Evolutionary conservation across 2,797 vertebrate species (phyloP).

Genomic region (Alauda arvensis): DNA sequence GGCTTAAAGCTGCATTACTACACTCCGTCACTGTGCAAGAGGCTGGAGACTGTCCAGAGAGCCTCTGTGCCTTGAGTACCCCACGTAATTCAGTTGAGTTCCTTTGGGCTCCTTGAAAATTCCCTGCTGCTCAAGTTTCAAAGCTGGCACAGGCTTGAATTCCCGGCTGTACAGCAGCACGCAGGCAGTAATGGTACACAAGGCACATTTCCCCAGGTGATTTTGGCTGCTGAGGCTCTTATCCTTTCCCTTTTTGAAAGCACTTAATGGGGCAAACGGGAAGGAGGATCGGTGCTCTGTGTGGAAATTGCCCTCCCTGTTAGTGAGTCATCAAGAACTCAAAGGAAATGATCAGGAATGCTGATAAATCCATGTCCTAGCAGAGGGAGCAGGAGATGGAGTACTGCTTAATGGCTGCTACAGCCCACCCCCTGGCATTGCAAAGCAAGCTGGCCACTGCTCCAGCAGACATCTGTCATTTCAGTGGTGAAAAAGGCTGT

Average conservation of each 20-base stretch:
- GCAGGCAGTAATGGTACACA: neutral
- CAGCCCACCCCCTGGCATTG: neutral
- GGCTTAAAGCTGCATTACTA: too few species aligned
- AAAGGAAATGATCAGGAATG: neutral
- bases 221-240: neutral
- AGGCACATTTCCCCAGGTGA: neutral
- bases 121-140: neutral
- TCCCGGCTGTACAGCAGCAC: neutral
- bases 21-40: neutral
- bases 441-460: neutral
- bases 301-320: neutral
- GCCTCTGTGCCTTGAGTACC: neutral
- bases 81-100: rapidly evolving
- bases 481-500: neutral
- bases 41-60: neutral
- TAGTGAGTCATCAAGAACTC: neutral
- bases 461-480: neutral
- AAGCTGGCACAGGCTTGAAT: neutral
- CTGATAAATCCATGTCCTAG: neutral
- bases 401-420: neutral
- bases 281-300: neutral
- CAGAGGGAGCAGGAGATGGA: neutral
- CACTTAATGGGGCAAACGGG: neutral
- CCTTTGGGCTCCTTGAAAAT: neutral
- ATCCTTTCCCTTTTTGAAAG: neutral